Conservation (phyloP, 2,113 vertebrate species). For the Poecile atricapillus region DNA sequence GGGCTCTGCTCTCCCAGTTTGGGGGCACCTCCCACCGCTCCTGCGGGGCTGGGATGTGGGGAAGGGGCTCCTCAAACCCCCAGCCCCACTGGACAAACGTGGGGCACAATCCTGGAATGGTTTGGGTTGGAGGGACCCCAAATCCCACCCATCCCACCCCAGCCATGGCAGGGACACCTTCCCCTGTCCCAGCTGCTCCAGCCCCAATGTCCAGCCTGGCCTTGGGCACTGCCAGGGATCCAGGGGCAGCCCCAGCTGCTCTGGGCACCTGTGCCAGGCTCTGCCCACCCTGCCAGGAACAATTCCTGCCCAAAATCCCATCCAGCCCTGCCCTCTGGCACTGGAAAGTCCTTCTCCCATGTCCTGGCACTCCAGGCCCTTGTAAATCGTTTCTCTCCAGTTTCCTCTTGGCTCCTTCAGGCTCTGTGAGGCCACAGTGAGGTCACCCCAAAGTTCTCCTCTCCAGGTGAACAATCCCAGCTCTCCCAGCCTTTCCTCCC, state of each 20-base stretch:
- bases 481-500: neutral
- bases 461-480: neutral
- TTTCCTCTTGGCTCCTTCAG: neutral
- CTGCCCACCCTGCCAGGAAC: neutral
- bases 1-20: neutral
- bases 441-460: neutral
- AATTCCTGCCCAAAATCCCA: neutral
- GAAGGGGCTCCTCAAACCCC: neutral
- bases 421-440: neutral
- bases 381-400: no score
- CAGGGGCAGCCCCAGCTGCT: neutral
- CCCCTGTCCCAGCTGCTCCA: neutral
- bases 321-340: neutral
- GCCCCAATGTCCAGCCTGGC: neutral
- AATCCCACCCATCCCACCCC: neutral
- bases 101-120: neutral
- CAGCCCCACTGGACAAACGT: fast-evolving
- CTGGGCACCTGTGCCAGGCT: neutral
- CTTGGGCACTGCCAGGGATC: neutral
- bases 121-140: neutral
- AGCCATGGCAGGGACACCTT: neutral
- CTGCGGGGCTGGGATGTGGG: neutral
- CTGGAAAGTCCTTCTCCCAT: no score
- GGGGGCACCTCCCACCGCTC: neutral
- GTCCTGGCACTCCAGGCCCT: no score